Base-by-base conservation (phyloP, 1,140 invertebrate species). In the Drosophila simulans region DNA sequence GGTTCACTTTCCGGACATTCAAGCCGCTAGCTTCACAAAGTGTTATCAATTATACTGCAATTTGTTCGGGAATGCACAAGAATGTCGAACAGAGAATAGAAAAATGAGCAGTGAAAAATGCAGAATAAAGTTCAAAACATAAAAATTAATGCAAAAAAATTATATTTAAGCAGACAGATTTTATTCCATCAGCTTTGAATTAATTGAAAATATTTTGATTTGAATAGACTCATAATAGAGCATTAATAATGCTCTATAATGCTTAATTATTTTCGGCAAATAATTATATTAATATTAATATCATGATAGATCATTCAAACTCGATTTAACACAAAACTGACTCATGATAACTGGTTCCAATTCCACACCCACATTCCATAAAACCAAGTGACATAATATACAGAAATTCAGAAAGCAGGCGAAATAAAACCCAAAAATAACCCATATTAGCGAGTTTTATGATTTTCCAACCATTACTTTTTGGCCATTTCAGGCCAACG, bases 381-480 rank as follows among this genome's bases (percentile, higher is more conserved):
- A 39, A 11, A 43, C 25, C 37, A 69, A 40, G 66, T 70, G 66
- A 70, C 66, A 69, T 69, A 70, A 69, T 48, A 69, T 48, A 48
- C 31, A 11, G 25, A 35, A 52, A 45, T 25, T 20, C 3, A 11
- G 15, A 54, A 45, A 42, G n/a, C 15, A 27, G 15, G 13, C n/a
- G 0, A 39, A 25, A 55, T 17, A 63, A 52, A 69, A 62, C 12
- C 49, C 34, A 11, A 39, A 45, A 72, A 72, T 59, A 58, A 71
- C 17, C 71, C 70, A 74, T 63, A 65, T 75, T 75, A 75, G 72
- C 59, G 53, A 53, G 46, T 75, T 75, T 60, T 75, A 65, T 65
- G 52, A 48, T 48, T 46, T 52, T 45, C 4, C 12, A 42, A 34
- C 12, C 60, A 72, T 58, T 42, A 46, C 58, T 62, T 34, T 60